Percentiles rank a stretch among this genome's conserved stretches.
Conservation (phyloP, 2,888 invertebrate genomes). For the Dolomedes plantarius region DNA sequence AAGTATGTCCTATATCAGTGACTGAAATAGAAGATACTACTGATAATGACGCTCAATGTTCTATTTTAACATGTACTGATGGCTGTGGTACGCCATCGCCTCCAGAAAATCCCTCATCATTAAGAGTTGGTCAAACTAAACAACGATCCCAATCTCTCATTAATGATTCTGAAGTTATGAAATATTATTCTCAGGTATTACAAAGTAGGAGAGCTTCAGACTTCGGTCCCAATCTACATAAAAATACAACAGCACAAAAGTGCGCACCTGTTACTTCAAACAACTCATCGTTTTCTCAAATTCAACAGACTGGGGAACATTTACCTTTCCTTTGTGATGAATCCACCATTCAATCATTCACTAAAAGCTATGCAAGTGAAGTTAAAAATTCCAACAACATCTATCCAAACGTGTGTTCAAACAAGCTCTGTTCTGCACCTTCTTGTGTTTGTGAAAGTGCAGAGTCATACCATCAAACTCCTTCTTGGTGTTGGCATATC, state of each 20-base stretch:
- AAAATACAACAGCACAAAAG: conserved; percentile 14
- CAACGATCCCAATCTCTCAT: conserved; percentile 56
- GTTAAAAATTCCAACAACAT: conserved; percentile 2
- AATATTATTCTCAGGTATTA: conserved; percentile 38
- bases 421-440: conserved; percentile 28
- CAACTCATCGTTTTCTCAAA: conserved; percentile 31
- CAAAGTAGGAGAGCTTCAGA: conserved; percentile 63
- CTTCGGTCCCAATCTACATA: conserved; percentile 21
- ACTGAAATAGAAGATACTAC: conserved; percentile 3
- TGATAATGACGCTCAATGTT: conserved; percentile 32
- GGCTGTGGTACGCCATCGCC: conserved; percentile 60
- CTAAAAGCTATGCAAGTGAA: conserved; percentile 21
- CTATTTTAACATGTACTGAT: conserved; percentile 32
- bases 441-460: conserved; percentile 36
- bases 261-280: conserved; percentile 36
- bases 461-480: conserved; percentile 40
- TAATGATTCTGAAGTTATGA: conserved; percentile 45
- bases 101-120: conserved; percentile 27
- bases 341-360: conserved; percentile 34
- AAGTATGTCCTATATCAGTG: conserved; percentile 33
- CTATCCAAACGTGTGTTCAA: conserved; percentile 36
- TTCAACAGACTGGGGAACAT: conserved; percentile 27
- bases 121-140: conserved; percentile 34
- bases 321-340: conserved; percentile 20
- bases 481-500: conserved; percentile 72